Evolutionary conservation across 2,113 vertebrate genomes (phyloP).

Genomic region (Pteruthius melanotis): DNA sequence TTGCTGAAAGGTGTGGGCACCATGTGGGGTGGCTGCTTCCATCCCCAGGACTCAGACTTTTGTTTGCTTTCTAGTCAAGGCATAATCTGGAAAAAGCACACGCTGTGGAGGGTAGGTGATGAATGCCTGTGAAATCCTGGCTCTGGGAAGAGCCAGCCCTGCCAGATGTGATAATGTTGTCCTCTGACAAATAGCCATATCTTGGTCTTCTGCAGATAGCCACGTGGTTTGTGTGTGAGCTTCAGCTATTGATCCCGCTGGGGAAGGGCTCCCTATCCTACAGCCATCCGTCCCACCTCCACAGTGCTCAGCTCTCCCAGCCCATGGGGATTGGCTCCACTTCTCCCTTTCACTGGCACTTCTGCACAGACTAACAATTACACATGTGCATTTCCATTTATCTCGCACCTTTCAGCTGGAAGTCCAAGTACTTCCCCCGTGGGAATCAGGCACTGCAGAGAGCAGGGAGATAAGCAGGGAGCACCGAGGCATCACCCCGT

Average conservation of each 20-base stretch:
- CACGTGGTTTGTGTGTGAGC: background rate
- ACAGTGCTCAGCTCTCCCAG: background rate
- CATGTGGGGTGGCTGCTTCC: background rate
- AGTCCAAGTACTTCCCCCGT: background rate
- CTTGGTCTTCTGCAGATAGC: conserved; percentile 5
- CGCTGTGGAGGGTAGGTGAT: conserved; percentile 7
- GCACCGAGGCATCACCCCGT: background rate
- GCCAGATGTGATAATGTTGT: conserved; percentile 29
- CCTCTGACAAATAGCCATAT: background rate
- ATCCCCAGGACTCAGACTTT: background rate
- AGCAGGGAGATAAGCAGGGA: background rate
- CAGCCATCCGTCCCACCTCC: background rate
- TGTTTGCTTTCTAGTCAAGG: background rate
- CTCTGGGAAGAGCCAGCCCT: background rate
- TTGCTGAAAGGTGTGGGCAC: background rate
- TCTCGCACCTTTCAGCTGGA: background rate
- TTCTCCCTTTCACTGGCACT: background rate
- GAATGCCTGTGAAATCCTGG: conserved; percentile 39
- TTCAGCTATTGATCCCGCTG: background rate
- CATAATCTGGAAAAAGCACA: conserved; percentile 20
- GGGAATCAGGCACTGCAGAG: background rate
- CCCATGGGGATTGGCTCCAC: background rate
- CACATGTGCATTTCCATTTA: background rate
- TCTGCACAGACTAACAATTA: background rate
- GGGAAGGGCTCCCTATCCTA: background rate